phyloP scores from a whole-genome alignment of 2,113 vertebrate species.

The Archilochus colubris region DNA sequence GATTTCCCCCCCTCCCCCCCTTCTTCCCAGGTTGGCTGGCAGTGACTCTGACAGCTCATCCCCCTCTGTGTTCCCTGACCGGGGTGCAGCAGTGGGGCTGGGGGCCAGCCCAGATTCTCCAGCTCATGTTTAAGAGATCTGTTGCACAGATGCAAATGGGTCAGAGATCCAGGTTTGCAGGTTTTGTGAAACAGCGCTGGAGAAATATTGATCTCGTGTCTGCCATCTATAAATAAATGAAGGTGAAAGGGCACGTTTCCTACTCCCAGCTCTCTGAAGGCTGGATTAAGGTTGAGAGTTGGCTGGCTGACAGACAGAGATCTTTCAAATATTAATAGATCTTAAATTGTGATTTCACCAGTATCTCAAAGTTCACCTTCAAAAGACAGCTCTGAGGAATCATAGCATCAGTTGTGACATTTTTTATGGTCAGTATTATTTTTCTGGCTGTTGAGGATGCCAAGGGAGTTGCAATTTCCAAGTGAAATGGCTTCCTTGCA shows the following conservation, averaged over 20 bases:
- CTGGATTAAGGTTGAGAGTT: neutral
- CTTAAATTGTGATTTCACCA: neutral
- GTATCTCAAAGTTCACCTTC: neutral
- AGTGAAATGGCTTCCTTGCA: neutral
- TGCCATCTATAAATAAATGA: conserved; percentile 52
- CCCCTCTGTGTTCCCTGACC: neutral
- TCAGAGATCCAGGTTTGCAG: rapidly evolving
- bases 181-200: neutral
- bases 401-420: neutral
- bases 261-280: neutral
- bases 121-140: rapidly evolving
- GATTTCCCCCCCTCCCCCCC: neutral
- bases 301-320: neutral
- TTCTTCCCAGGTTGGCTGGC: neutral
- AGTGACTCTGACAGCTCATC: neutral
- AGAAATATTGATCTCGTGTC: conserved; percentile 20
- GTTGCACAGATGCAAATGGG: neutral
- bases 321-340: neutral
- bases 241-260: conserved; percentile 48
- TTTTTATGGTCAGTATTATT: neutral
- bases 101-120: neutral
- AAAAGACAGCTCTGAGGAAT: neutral
- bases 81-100: neutral
- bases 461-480: neutral
- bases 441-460: neutral